phyloP scores from a whole-genome alignment of 1,140 invertebrate species.

The Cotesia vestalis region DNA sequence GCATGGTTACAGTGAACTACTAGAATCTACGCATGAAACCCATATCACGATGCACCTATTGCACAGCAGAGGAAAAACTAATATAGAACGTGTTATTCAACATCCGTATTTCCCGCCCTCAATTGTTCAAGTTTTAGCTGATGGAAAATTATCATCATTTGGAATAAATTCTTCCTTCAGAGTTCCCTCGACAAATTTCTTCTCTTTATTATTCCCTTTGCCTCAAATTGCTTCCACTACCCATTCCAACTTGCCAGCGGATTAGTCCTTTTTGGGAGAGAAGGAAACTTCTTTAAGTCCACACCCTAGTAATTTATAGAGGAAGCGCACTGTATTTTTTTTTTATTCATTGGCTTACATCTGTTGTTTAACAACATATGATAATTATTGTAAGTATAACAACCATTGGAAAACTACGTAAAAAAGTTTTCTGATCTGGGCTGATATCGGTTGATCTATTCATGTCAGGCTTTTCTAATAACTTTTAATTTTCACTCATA shows the following conservation, averaged over 20 bases:
- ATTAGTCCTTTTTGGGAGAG: too few species aligned
- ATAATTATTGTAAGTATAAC: too few species aligned
- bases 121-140: slow-evolving; percentile 28
- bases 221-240: too few species aligned
- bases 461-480: too few species aligned
- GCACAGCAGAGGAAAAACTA: background rate
- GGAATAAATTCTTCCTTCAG: slow-evolving; percentile 4
- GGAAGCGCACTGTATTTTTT: slow-evolving; percentile 1
- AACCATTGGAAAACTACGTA: too few species aligned
- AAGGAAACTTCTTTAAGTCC: background rate
- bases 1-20: background rate
- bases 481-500: too few species aligned
- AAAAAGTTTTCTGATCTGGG: too few species aligned
- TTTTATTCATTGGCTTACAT: background rate
- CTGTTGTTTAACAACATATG: background rate
- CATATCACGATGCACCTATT: background rate
- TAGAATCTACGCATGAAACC: slow-evolving; percentile 11
- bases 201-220: too few species aligned
- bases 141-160: slow-evolving; percentile 22
- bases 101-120: background rate
- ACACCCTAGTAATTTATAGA: background rate
- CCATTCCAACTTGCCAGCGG: too few species aligned
- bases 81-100: background rate
- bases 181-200: background rate
- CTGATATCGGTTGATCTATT: too few species aligned